These are phyloP conservation scores for Phodopus roborovskii DNA, from an alignment of 2,113 vertebrate genomes.

Conservation along the genomic window DNA sequence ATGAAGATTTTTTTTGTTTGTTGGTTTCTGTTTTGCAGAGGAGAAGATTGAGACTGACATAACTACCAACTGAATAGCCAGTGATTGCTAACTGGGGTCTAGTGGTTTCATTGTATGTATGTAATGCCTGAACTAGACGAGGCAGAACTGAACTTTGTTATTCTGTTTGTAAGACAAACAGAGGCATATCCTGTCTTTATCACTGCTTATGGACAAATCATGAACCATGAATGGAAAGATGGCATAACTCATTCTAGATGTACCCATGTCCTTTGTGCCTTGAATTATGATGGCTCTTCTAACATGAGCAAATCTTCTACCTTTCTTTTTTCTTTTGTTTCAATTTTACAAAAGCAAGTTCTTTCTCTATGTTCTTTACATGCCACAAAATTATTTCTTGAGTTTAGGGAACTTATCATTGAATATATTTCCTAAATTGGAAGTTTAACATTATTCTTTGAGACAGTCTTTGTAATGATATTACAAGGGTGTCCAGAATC, in stretches of 20 bases:
- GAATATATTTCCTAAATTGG: not conserved
- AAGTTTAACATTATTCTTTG: not conserved
- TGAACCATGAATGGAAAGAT: not conserved
- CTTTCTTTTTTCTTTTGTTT: not conserved
- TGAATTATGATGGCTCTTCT: not conserved
- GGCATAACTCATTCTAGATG: not conserved
- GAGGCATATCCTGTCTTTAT: not conserved
- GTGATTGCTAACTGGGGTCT: not conserved
- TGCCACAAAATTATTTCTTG: not conserved
- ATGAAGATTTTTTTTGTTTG: not conserved
- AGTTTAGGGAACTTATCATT: not conserved
- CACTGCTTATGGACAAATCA: not conserved
- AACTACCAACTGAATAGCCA: not conserved
- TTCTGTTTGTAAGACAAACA: not conserved
- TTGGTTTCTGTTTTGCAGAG: not conserved
- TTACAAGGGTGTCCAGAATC: not conserved
- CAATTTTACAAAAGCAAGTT: slow-evolving; percentile 33
- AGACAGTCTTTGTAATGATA: not conserved
- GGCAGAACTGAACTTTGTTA: not conserved
- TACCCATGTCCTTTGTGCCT: not conserved
- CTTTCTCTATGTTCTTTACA: not conserved
- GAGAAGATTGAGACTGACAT: not conserved
- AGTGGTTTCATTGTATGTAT: not conserved
- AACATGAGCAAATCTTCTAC: not conserved
- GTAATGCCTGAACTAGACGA: not conserved